Percentiles rank a stretch among this genome's conserved stretches.
These are phyloP conservation scores for Apostichopus leukothele DNA, from an alignment of 53 echinoderm and acorn worm genomes.

Conservation along the genomic window DNA sequence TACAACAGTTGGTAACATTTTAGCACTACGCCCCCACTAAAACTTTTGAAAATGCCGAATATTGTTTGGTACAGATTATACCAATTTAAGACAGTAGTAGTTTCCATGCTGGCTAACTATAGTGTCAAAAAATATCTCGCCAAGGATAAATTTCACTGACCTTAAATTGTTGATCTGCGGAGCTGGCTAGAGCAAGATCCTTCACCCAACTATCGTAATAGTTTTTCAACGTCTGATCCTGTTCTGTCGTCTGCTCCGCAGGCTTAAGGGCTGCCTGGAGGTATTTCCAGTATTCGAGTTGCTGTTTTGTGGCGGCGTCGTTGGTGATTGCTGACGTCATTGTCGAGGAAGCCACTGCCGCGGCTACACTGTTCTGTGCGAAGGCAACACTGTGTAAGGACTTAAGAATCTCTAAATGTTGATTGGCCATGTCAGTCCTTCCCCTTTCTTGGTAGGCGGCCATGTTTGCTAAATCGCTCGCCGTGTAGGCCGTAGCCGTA, in stretches of 20 bases:
- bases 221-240: conserved; percentile 55
- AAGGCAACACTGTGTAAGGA: conserved; percentile 42
- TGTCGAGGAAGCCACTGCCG: conserved; percentile 38
- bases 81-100: too few relatives aligned
- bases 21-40: too few relatives aligned
- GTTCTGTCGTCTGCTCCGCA: conserved; percentile 10
- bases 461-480: conserved; percentile 14
- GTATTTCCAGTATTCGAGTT: conserved; percentile 49
- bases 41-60: too few relatives aligned
- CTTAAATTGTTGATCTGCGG: conserved; percentile 20
- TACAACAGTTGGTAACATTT: too few relatives aligned
- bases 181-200: conserved; percentile 54
- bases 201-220: conserved; percentile 63
- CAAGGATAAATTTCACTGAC: neutral
- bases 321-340: conserved; percentile 24
- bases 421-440: conserved; percentile 12
- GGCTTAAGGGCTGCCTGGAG: conserved; percentile 44
- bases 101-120: too few relatives aligned
- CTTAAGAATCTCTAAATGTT: conserved; percentile 44
- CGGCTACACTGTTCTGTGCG: conserved; percentile 39
- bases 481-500: neutral
- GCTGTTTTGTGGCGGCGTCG: conserved; percentile 29
- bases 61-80: too few relatives aligned
- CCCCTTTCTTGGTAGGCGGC: conserved; percentile 1
- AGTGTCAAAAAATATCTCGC: too few relatives aligned